These are phyloP conservation scores for Agonopterix heracliana DNA, from an alignment of 2,888 invertebrate species.

Conservation along the genomic window DNA sequence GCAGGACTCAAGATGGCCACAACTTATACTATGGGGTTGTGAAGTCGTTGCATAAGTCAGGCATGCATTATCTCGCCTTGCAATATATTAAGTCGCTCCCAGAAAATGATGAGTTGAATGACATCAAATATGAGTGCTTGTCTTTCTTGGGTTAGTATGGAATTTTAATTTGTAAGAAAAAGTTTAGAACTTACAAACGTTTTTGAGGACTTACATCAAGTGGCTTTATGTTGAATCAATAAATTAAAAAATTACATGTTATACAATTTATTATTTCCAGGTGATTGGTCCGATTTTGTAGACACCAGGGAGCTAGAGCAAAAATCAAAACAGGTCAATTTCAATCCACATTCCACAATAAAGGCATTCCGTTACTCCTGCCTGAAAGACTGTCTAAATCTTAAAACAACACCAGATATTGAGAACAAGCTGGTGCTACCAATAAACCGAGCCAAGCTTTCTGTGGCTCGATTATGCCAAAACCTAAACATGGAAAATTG, in stretches of 20 bases:
- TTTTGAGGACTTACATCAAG: neutral
- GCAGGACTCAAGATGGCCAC: constrained; percentile 24
- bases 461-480: constrained; percentile 76
- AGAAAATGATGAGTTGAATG: constrained; percentile 56
- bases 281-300: constrained; percentile 67
- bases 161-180: neutral
- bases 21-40: constrained; percentile 46
- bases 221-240: no score
- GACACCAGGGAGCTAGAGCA: constrained; percentile 51
- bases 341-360: constrained; percentile 44
- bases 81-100: constrained; percentile 66
- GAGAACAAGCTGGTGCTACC: constrained; percentile 57
- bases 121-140: constrained; percentile 84
- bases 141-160: constrained; percentile 79
- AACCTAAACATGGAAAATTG: constrained; percentile 86
- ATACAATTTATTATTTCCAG: constrained; percentile 30
- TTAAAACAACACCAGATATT: constrained; percentile 34
- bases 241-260: no score
- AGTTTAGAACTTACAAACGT: no score
- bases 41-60: constrained; percentile 61
- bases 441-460: constrained; percentile 76
- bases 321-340: constrained; percentile 33
- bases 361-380: constrained; percentile 64
- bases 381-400: constrained; percentile 56
- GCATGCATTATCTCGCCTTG: constrained; percentile 77